Evolutionary conservation across 2,888 invertebrate genomes (phyloP).

Genomic region (Acholoe squamosa): DNA sequence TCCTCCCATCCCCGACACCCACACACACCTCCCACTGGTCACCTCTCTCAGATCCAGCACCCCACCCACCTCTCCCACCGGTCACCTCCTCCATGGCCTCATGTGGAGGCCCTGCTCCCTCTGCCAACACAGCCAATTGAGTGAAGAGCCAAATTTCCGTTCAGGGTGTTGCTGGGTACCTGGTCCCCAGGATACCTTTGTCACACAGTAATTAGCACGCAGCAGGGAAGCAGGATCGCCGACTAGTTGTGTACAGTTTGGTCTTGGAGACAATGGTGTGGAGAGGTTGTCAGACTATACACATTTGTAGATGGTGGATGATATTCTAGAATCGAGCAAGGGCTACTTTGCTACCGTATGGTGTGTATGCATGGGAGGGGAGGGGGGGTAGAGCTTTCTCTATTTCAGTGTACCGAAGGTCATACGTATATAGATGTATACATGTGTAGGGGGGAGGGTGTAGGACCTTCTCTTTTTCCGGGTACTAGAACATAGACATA

Average conservation of each 20-base stretch:
- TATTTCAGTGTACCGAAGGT: too few species aligned
- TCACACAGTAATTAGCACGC: constrained; percentile 15
- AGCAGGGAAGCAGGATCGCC: background rate
- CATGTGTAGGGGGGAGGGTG: too few species aligned
- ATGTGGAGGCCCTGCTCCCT: constrained; percentile 2
- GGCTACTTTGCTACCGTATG: background rate
- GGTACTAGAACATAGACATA: too few species aligned
- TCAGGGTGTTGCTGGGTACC: background rate
- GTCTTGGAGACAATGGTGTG: constrained; percentile 1
- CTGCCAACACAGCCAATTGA: constrained; percentile 39
- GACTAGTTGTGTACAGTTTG: constrained; percentile 56
- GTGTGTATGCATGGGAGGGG: background rate
- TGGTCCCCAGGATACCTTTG: constrained; percentile 4
- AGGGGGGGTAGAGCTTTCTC: too few species aligned
- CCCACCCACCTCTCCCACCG: too few species aligned
- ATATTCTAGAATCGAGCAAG: too few species aligned
- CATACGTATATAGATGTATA: too few species aligned
- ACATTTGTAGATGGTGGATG: background rate
- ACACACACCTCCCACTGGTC: background rate
- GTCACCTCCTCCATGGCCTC: constrained; percentile 38
- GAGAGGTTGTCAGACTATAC: constrained; percentile 24
- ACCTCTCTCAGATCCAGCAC: too few species aligned
- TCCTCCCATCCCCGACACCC: background rate
- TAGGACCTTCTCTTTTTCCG: too few species aligned
- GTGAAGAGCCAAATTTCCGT: constrained; percentile 57